phyloP scores from a whole-genome alignment of 2,888 invertebrate genomes.

The Lepidonotus clava region DNA sequence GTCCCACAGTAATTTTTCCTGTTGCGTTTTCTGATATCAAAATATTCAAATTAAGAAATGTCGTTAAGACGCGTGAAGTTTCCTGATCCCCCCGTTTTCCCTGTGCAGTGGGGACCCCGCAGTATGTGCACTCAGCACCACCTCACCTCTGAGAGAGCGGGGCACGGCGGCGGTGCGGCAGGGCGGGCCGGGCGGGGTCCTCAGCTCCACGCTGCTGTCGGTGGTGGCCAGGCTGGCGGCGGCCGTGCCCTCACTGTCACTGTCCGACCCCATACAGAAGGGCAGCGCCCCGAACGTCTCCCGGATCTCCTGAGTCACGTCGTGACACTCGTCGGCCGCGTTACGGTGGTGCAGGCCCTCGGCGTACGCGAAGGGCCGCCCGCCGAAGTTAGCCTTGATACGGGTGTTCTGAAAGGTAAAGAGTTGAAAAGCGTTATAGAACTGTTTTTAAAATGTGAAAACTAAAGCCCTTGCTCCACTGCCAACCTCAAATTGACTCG shows the following conservation, averaged over 20 bases:
- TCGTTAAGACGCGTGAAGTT: too few species aligned
- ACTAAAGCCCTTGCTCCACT: too few species aligned
- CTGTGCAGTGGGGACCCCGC: too few species aligned
- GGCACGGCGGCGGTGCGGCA: constrained; percentile 73
- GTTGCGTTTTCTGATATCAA: too few species aligned
- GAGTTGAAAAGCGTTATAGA: too few species aligned
- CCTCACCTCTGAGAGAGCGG: constrained; percentile 74
- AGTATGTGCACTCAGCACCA: too few species aligned
- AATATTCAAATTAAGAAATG: too few species aligned
- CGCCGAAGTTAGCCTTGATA: constrained; percentile 79
- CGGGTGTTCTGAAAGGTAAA: constrained; percentile 75
- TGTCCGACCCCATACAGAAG: constrained; percentile 77
- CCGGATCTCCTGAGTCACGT: constrained; percentile 76
- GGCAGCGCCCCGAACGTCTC: constrained; percentile 78
- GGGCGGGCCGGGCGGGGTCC: constrained; percentile 68
- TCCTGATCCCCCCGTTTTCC: too few species aligned
- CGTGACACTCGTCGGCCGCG: constrained; percentile 77
- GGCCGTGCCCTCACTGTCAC: constrained; percentile 74
- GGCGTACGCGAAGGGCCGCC: constrained; percentile 77
- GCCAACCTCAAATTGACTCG: too few species aligned
- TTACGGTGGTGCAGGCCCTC: constrained; percentile 78
- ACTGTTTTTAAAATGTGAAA: too few species aligned
- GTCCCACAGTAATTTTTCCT: too few species aligned
- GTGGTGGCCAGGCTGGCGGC: constrained; percentile 62
- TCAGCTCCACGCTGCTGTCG: constrained; percentile 62